Evolutionary conservation across 2,888 invertebrate species (phyloP).

Genomic region (Urechis unicinctus): DNA sequence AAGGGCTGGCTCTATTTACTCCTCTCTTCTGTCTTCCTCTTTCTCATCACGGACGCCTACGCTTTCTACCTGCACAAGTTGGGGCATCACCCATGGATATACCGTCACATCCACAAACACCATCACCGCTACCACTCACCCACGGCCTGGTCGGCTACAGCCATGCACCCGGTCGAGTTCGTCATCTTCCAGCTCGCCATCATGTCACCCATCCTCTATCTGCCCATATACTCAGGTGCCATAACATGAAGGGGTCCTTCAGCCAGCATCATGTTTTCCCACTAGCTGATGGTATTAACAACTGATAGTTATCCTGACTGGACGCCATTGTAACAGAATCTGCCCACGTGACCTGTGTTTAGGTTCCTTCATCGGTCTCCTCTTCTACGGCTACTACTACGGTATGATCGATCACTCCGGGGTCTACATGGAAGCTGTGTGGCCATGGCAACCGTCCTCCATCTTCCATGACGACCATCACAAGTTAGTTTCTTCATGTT

Average conservation of each 20-base stretch:
- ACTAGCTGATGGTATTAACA: too few relatives aligned
- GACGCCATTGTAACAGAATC: too few relatives aligned
- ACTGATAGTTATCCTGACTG: too few relatives aligned
- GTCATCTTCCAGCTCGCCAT: constrained; percentile 60
- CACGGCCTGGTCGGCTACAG: constrained; percentile 69
- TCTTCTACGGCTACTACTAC: constrained; percentile 64
- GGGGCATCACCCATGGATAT: constrained; percentile 65
- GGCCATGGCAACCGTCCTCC: constrained; percentile 63
- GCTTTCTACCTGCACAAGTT: constrained; percentile 59
- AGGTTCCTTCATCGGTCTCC: constrained; percentile 39
- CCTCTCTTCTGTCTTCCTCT: constrained; percentile 61
- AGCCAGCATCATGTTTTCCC: too few relatives aligned
- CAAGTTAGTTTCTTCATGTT: constrained; percentile 51
- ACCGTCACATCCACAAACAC: constrained; percentile 67
- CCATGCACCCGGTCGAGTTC: constrained; percentile 68
- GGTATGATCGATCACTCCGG: constrained; percentile 73
- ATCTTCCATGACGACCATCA: constrained; percentile 74
- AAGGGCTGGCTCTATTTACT: constrained; percentile 64
- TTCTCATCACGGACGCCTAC: constrained; percentile 61
- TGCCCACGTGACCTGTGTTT: too few relatives aligned
- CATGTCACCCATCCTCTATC: constrained; percentile 59
- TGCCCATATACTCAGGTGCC: constrained; percentile 65
- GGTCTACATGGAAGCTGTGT: constrained; percentile 64
- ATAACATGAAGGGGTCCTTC: neutral
- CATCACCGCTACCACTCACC: constrained; percentile 73